Conservation (phyloP, 1,140 invertebrate species). For the Temnothorax nylanderi region DNA sequence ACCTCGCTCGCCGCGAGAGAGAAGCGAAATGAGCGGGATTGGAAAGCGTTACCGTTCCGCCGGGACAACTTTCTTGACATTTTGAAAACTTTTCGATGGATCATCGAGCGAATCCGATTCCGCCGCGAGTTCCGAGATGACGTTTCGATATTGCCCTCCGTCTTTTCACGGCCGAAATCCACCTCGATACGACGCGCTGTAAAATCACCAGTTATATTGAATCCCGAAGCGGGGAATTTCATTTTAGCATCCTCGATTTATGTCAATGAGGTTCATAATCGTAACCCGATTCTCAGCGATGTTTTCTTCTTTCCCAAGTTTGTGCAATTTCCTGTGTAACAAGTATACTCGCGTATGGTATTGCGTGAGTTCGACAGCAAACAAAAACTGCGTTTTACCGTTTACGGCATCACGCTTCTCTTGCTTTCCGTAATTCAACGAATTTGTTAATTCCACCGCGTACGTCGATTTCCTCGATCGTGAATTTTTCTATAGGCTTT, state of each 20-base stretch:
- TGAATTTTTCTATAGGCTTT: not conserved
- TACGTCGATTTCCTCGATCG: not conserved
- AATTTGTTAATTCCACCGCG: not conserved
- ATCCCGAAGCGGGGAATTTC: not conserved
- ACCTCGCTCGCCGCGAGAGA: slow-evolving; percentile 18
- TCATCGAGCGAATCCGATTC: slow-evolving; percentile 13
- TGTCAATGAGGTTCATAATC: slow-evolving; percentile 40
- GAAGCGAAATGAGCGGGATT: not conserved
- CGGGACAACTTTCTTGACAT: slow-evolving; percentile 56
- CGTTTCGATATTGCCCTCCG: not conserved
- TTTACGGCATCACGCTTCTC: too few species aligned
- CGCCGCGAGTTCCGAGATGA: slow-evolving; percentile 8
- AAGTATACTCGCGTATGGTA: not conserved
- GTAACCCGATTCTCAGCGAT: slow-evolving; percentile 56
- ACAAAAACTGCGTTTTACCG: not conserved
- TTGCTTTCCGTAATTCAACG: not conserved
- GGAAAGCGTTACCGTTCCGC: slow-evolving; percentile 10
- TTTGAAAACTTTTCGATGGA: slow-evolving; percentile 30
- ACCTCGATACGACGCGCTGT: not conserved
- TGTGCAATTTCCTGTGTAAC: slow-evolving; percentile 12
- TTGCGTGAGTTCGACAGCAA: not conserved
- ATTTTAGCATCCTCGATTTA: slow-evolving; percentile 55
- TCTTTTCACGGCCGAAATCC: slow-evolving; percentile 11
- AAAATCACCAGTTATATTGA: slow-evolving; percentile 46
- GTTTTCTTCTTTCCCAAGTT: not conserved